Evolutionary conservation across 2,888 invertebrate species (phyloP), one percentile per base, ranked within the genome.

Genomic region (Drosophila ochracea): DNA sequence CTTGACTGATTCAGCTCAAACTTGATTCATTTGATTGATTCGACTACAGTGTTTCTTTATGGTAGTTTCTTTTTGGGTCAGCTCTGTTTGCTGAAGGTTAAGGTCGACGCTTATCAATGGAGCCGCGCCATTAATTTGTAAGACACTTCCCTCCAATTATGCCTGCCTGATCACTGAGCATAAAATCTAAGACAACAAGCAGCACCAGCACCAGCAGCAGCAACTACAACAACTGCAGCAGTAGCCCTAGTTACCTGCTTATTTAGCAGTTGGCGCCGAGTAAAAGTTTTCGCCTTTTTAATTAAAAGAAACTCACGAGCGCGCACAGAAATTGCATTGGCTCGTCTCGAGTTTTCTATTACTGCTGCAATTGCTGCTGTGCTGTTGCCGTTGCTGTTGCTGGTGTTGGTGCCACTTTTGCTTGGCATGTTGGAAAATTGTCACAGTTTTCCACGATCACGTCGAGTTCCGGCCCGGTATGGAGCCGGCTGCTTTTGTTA

Each of bases 241-340:
- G 39, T 54, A 83, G 91, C 90, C 91, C 87, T 91, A 87, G 84
- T 88, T 91, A 89, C 80, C 80, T 78, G 83, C 75, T 82, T 86
- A 80, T 71, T 78, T 77, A 68, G 73, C 68, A 63, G 78, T 76
- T 83, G 89, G 78, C 82, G 87, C 57, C 83, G 81, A 81, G 86
- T 83, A 84, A 82, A 85, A 85, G 85, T 85, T 83, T 83, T 84
- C 85, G 83, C 83, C 86, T 80, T 87, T 90, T 87, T 87, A 87
- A 87, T 87, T 87, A 89, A 89, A 91, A 90, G 86, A 86, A 85
- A 85, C 85, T 85, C 87, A 79, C 82, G 80, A 84, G 69, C 74
- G 68, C 41, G 69, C 80, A 65, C 67, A 69, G 60, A 66, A 78
- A 78, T 72, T 68, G 69, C 74, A 72, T 72, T 64, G 64, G 53